A percentile compares a stretch with the other conserved stretches of the same genome.
These are phyloP conservation scores for Synanthedon tipuliformis DNA, from an alignment of 2,888 invertebrate species.

Conservation along the genomic window DNA sequence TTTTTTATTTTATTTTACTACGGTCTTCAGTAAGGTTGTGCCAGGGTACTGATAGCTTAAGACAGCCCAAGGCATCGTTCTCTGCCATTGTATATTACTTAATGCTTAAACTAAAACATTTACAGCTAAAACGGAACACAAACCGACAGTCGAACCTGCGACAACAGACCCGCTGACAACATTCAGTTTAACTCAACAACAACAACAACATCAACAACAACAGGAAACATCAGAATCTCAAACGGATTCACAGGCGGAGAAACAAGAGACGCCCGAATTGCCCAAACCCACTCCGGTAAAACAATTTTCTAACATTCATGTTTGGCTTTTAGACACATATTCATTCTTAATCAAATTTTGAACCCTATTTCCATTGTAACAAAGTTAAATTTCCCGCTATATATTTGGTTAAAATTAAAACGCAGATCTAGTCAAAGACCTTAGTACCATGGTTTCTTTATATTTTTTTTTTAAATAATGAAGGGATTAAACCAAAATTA, in stretches of 20 bases:
- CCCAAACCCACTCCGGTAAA: slow-evolving; percentile 60
- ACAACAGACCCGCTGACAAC: slow-evolving; percentile 22
- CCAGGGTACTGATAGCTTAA: too few species aligned
- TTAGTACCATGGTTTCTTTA: too few species aligned
- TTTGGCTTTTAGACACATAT: slow-evolving; percentile 8
- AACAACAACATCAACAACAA: slow-evolving; percentile 6
- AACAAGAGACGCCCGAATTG: slow-evolving; percentile 32
- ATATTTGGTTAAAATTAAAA: too few species aligned
- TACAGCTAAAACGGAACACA: slow-evolving; percentile 28
- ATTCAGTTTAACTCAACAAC: slow-evolving; percentile 5
- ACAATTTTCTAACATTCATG: slow-evolving; percentile 5
- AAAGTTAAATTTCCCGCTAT: too few species aligned
- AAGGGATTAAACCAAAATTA: too few species aligned
- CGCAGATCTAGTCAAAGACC: too few species aligned
- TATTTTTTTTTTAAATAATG: too few species aligned
- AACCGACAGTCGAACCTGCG: slow-evolving; percentile 21
- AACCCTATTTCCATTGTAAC: neutral
- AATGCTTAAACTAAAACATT: neutral
- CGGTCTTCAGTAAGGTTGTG: too few species aligned
- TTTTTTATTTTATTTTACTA: too few species aligned
- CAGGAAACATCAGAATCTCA: slow-evolving; percentile 1
- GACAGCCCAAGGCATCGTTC: too few species aligned
- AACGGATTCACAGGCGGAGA: slow-evolving; percentile 9
- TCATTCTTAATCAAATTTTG: too few species aligned
- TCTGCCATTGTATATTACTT: too few species aligned